phyloP scores from a whole-genome alignment of 1,140 invertebrate species.

The Scaptomyza montana region DNA sequence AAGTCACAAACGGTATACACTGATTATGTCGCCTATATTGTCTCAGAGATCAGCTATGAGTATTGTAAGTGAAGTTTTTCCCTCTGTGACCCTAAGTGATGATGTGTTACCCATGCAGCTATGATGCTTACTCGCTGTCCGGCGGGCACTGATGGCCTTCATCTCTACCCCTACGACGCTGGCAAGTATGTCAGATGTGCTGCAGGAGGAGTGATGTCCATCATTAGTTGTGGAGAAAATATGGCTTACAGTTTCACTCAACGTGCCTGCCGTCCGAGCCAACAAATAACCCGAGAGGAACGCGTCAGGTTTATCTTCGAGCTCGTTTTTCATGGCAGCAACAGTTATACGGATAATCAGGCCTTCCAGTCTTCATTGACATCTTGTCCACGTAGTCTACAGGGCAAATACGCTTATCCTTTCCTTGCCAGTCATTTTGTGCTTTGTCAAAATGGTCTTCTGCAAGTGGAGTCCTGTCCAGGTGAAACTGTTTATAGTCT shows the following conservation, averaged over 20 bases:
- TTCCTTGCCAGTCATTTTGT: slow-evolving; percentile 68
- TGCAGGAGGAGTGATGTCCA: slow-evolving; percentile 41
- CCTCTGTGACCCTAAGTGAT: not conserved
- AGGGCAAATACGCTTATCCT: slow-evolving; percentile 66
- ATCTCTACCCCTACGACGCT: slow-evolving; percentile 75
- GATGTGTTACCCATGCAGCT: slow-evolving; percentile 37
- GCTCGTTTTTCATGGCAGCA: slow-evolving; percentile 26
- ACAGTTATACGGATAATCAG: slow-evolving; percentile 52
- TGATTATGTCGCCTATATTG: slow-evolving; percentile 71
- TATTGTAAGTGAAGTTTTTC: slow-evolving; percentile 62
- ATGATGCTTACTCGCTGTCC: slow-evolving; percentile 61
- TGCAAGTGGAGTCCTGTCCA: slow-evolving; percentile 56
- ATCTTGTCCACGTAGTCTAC: slow-evolving; percentile 48
- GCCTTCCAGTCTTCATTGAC: slow-evolving; percentile 38
- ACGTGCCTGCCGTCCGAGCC: slow-evolving; percentile 33
- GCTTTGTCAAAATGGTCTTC: slow-evolving; percentile 53
- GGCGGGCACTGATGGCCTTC: slow-evolving; percentile 61
- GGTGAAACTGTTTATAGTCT: slow-evolving; percentile 60
- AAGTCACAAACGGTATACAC: slow-evolving; percentile 84
- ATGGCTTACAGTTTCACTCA: slow-evolving; percentile 56
- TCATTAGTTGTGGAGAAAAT: slow-evolving; percentile 43
- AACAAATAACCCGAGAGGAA: slow-evolving; percentile 27
- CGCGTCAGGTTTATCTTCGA: slow-evolving; percentile 49
- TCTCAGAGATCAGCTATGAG: slow-evolving; percentile 65
- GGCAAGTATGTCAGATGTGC: slow-evolving; percentile 65